phyloP scores from a whole-genome alignment of 1,140 invertebrate genomes.

The Aphelenchoides avenae region DNA sequence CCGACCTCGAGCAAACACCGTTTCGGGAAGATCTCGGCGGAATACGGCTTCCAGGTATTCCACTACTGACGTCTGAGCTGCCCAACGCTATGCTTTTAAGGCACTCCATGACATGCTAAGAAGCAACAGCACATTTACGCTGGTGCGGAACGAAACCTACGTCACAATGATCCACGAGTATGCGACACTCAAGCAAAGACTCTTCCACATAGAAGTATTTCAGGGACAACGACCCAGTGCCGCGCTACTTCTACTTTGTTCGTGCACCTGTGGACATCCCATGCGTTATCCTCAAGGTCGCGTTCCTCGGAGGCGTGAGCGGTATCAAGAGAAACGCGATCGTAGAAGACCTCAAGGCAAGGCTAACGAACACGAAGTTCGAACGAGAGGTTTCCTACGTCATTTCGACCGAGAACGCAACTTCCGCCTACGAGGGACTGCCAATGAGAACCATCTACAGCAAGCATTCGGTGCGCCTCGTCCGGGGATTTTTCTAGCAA shows the following conservation, averaged over 20 bases:
- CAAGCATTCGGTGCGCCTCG: neutral
- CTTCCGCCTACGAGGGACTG: neutral
- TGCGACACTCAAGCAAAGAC: neutral
- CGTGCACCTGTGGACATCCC: conserved; percentile 24
- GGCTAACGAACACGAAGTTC: neutral
- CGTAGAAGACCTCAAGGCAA: neutral
- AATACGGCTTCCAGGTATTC: conserved; percentile 23
- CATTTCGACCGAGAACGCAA: neutral
- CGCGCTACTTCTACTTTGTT: conserved; percentile 33
- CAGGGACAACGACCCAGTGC: conserved; percentile 16
- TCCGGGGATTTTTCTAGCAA: too few relatives aligned
- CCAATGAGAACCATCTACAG: neutral
- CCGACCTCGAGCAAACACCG: conserved; percentile 16
- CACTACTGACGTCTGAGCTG: conserved; percentile 9
- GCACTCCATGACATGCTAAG: too few relatives aligned
- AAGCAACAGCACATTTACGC: conserved; percentile 12
- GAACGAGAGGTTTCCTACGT: conserved; percentile 6
- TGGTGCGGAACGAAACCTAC: conserved; percentile 17
- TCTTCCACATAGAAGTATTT: too few relatives aligned
- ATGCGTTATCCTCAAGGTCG: conserved; percentile 38
- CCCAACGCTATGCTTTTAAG: too few relatives aligned
- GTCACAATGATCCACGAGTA: conserved; percentile 14
- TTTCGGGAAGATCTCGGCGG: conserved; percentile 14
- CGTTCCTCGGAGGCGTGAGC: conserved; percentile 37
- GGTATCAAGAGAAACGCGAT: conserved; percentile 18